A percentile compares a stretch with the other conserved stretches of the same genome.
Conservation (phyloP, 2,797 vertebrate species). For the Caiman crocodilus region DNA sequence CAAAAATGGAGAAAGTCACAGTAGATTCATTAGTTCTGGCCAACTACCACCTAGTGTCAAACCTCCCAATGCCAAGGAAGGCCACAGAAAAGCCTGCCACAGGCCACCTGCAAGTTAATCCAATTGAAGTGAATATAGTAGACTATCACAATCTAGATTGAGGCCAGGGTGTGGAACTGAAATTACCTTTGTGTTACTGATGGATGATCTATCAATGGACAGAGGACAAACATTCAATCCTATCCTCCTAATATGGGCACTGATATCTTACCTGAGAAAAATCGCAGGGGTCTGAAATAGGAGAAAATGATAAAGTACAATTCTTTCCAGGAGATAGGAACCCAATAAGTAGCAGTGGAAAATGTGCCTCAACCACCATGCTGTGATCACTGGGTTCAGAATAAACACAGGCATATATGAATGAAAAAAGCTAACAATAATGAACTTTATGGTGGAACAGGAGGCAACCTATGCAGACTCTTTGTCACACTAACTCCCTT, state of each 20-base stretch:
- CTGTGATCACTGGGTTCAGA: too few relatives aligned
- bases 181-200: neutral
- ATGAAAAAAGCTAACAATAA: too few relatives aligned
- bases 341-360: neutral
- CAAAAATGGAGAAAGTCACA: neutral
- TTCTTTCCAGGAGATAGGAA: neutral
- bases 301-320: too few relatives aligned
- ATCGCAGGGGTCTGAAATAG: neutral
- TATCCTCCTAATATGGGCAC: rapidly evolving
- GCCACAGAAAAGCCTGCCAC: neutral
- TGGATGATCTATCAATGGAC: too few relatives aligned
- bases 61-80: neutral
- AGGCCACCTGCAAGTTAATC: neutral
- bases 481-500: too few relatives aligned
- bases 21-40: neutral
- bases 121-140: neutral
- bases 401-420: too few relatives aligned
- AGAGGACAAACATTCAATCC: neutral
- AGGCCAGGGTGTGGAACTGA: neutral
- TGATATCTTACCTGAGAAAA: neutral
- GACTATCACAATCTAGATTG: neutral
- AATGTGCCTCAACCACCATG: neutral
- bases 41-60: neutral
- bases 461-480: too few relatives aligned
- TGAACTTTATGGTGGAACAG: too few relatives aligned